A percentile compares a stretch with the other conserved stretches of the same genome.
Evolutionary conservation across 2,113 vertebrate species (phyloP).

Genomic region (Epinephelus cyanopodus): DNA sequence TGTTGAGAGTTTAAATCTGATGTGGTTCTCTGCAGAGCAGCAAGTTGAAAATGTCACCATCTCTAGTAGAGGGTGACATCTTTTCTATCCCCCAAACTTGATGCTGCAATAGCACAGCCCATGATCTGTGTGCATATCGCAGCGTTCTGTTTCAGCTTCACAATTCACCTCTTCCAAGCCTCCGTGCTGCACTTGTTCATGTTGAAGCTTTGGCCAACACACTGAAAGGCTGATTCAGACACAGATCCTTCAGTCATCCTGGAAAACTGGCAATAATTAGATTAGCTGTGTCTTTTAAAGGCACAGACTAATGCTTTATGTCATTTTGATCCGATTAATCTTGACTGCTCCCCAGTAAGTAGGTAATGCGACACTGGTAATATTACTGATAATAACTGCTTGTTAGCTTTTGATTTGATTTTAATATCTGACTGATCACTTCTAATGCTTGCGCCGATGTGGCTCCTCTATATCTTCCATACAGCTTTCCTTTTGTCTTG

Average conservation of each 20-base stretch:
- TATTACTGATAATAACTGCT: slow-evolving; percentile 48
- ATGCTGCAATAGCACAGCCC: neutral
- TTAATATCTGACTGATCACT: slow-evolving; percentile 49
- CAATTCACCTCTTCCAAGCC: slow-evolving; percentile 7
- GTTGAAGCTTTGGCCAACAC: slow-evolving; percentile 1
- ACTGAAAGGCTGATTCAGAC: slow-evolving; percentile 14
- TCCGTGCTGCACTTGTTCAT: neutral
- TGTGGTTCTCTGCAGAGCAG: neutral
- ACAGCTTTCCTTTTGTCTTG: neutral
- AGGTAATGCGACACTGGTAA: slow-evolving; percentile 40
- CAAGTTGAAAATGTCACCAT: neutral
- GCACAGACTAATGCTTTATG: slow-evolving; percentile 43
- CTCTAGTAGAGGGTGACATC: neutral
- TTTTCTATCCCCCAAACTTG: neutral
- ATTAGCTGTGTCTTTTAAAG: slow-evolving; percentile 48
- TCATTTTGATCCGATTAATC: slow-evolving; percentile 43
- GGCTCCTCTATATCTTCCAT: slow-evolving; percentile 5
- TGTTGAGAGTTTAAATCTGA: neutral
- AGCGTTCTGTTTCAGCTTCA: neutral
- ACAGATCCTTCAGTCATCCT: slow-evolving; percentile 4
- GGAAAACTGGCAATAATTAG: slow-evolving; percentile 31
- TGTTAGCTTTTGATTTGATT: slow-evolving; percentile 53
- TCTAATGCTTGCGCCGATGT: slow-evolving; percentile 9
- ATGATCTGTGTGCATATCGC: neutral
- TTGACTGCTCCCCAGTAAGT: slow-evolving; percentile 18